A percentile compares a stretch with the other conserved stretches of the same genome.
Conservation (phyloP, 2,113 vertebrate genomes). For the Centropus unirufus region DNA sequence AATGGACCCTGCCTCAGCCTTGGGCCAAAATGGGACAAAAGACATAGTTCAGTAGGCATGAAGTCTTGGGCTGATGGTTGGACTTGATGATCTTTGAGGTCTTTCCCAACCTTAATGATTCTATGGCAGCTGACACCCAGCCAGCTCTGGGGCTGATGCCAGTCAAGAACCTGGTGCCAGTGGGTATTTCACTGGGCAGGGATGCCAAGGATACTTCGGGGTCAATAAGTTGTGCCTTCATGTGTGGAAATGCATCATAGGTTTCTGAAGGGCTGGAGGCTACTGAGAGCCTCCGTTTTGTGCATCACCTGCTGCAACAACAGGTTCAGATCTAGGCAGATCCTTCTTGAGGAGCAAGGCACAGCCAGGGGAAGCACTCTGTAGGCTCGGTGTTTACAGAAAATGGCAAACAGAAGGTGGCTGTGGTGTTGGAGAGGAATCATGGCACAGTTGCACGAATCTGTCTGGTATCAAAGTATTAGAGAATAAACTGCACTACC, state of each 20-base stretch:
- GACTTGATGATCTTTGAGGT: too few relatives aligned
- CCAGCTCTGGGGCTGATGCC: neutral
- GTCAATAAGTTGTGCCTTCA: neutral
- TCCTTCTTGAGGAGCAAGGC: neutral
- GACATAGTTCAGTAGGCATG: too few relatives aligned
- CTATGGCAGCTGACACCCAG: neutral
- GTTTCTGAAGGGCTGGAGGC: neutral
- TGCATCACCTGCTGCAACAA: neutral
- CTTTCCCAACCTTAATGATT: too few relatives aligned
- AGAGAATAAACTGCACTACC: neutral
- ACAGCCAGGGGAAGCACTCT: neutral
- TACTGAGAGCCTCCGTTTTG: neutral
- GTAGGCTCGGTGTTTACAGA: neutral
- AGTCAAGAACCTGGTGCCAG: too few relatives aligned
- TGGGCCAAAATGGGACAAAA: neutral
- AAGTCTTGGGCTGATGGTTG: too few relatives aligned
- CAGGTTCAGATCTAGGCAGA: neutral
- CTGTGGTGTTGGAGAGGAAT: neutral
- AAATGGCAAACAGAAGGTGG: neutral
- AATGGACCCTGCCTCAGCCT: neutral
- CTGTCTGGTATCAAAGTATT: neutral
- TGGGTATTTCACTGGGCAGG: neutral
- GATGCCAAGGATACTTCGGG: fast-evolving
- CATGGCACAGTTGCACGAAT: neutral
- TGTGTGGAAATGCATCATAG: fast-evolving